These are phyloP conservation scores for Muricea muricata DNA, from an alignment of 92 coral and sea anemone genomes.

Conservation along the genomic window DNA sequence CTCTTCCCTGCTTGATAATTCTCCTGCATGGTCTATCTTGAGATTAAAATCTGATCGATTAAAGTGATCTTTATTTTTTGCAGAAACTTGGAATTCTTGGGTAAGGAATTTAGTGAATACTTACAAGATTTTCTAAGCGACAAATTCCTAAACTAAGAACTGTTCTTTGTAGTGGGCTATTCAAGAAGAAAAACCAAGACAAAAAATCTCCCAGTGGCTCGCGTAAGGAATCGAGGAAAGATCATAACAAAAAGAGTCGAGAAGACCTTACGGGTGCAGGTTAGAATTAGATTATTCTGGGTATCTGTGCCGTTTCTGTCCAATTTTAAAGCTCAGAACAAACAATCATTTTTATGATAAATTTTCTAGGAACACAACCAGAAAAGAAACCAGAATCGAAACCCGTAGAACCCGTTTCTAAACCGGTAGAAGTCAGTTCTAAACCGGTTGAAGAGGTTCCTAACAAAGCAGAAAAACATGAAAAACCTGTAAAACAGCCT, in stretches of 20 bases:
- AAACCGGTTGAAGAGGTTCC: slow-evolving; percentile 17
- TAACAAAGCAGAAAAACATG: slow-evolving; percentile 1
- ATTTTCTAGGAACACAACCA: background rate
- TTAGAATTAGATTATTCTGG: background rate
- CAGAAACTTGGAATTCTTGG: slow-evolving; percentile 43
- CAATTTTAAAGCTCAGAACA: too few relatives aligned
- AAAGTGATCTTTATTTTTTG: background rate
- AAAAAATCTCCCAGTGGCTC: slow-evolving; percentile 57
- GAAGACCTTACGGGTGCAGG: slow-evolving; percentile 45
- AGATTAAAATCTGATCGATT: background rate
- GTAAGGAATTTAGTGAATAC: background rate
- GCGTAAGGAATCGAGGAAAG: slow-evolving; percentile 36
- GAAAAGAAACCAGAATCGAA: slow-evolving; percentile 4
- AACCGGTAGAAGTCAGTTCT: slow-evolving; percentile 14
- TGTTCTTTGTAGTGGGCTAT: slow-evolving; percentile 76
- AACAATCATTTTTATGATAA: too few relatives aligned
- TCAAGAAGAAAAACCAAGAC: slow-evolving; percentile 74
- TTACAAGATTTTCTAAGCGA: background rate
- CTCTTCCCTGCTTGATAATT: too few relatives aligned
- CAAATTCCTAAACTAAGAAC: too few relatives aligned
- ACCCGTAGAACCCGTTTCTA: slow-evolving; percentile 5
- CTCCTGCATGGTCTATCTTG: background rate
- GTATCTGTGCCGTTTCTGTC: too few relatives aligned
- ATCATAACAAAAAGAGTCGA: slow-evolving; percentile 47
- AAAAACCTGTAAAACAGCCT: slow-evolving; percentile 4